These are phyloP conservation scores for Clavelina lepadiformis DNA, from an alignment of 23 tunicate genomes.

Conservation along the genomic window DNA sequence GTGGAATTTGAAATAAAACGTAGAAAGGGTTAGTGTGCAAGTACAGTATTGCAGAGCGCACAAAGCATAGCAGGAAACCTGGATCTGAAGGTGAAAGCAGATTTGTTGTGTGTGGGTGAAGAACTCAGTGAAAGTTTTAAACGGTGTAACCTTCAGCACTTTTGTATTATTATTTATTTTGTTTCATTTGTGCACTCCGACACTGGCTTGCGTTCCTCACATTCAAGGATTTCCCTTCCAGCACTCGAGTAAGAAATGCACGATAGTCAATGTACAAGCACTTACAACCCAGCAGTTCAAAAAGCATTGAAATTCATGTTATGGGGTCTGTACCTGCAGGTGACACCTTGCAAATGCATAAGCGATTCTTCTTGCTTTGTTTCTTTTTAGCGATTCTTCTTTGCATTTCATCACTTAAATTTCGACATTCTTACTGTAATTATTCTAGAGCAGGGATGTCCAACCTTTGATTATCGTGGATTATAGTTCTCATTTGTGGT, in stretches of 20 bases:
- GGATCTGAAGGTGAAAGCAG: conserved; percentile 89
- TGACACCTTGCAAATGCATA: conserved; percentile 91
- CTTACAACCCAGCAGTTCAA: too few relatives aligned
- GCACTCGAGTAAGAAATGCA: conserved; percentile 31
- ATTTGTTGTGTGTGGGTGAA: conserved; percentile 90
- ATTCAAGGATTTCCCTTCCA: conserved; percentile 73
- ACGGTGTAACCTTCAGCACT: conserved; percentile 47
- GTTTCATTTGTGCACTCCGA: conserved; percentile 71
- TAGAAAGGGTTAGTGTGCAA: too few relatives aligned
- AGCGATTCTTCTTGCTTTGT: too few relatives aligned
- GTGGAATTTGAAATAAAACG: too few relatives aligned
- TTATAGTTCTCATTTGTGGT: too few relatives aligned
- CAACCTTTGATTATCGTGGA: too few relatives aligned
- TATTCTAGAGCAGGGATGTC: conserved; percentile 57
- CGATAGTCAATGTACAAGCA: background rate
- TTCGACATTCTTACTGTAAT: conserved; percentile 52
- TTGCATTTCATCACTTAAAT: conserved; percentile 71
- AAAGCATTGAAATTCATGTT: too few relatives aligned
- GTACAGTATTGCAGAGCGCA: too few relatives aligned
- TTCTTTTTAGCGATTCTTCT: too few relatives aligned
- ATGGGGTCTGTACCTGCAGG: conserved; percentile 26
- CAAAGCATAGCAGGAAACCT: conserved; percentile 30
- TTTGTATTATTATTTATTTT: too few relatives aligned
- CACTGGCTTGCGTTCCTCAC: conserved; percentile 33
- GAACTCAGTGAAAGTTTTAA: conserved; percentile 80